Conservation (phyloP, 2,888 invertebrate genomes). For the Ceraclea dissimilis region DNA sequence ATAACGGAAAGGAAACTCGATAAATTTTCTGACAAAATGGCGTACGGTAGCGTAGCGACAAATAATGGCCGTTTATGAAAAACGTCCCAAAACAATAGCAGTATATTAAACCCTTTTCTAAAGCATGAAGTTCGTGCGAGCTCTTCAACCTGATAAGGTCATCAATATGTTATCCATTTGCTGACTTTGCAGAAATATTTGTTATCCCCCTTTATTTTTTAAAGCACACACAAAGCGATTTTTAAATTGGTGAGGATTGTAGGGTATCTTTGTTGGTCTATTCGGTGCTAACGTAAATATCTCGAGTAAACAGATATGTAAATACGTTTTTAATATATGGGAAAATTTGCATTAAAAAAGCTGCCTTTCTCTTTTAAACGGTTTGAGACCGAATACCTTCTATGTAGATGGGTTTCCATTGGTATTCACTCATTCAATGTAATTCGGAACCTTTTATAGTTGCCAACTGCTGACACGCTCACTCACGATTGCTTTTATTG, state of each 20-base stretch:
- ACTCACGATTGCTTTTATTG: no score
- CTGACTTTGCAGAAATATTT: neutral
- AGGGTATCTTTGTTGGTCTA: no score
- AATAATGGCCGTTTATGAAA: neutral
- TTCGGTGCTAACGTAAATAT: no score
- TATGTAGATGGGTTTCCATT: no score
- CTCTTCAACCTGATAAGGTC: neutral
- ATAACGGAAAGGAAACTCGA: neutral
- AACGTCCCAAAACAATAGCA: neutral
- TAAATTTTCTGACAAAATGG: constrained; percentile 1
- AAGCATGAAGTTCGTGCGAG: neutral
- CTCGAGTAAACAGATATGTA: no score
- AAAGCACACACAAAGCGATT: neutral
- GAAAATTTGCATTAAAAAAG: no score
- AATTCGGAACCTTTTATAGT: no score
- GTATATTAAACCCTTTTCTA: neutral
- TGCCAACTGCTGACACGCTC: no score
- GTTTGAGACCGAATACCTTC: no score
- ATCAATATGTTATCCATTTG: neutral
- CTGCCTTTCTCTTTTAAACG: no score
- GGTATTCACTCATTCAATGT: no score
- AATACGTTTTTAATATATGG: no score
- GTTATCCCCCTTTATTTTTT: neutral
- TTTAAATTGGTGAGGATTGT: neutral
- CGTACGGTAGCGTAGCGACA: constrained; percentile 1